These are phyloP conservation scores for Labia minor DNA, from an alignment of 2,888 invertebrate species.

Conservation along the genomic window DNA sequence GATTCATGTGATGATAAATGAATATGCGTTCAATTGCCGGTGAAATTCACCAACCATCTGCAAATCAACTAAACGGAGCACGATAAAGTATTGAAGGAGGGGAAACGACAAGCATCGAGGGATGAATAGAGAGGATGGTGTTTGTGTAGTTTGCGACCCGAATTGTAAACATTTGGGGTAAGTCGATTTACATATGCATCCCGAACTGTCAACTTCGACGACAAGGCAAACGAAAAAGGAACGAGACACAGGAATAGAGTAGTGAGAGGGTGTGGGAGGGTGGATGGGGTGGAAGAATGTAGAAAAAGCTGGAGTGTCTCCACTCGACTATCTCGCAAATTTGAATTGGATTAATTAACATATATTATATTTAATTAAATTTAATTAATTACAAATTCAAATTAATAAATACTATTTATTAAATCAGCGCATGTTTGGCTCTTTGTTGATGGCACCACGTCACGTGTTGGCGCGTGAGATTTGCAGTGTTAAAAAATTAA, in stretches of 20 bases:
- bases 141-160: conserved; percentile 3
- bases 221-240: background rate
- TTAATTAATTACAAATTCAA: too few relatives aligned
- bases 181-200: background rate
- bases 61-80: background rate
- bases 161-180: background rate
- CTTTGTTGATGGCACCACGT: too few relatives aligned
- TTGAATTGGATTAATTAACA: too few relatives aligned
- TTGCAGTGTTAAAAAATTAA: too few relatives aligned
- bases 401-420: too few relatives aligned
- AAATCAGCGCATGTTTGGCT: too few relatives aligned
- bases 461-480: too few relatives aligned
- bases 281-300: background rate
- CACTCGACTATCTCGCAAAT: too few relatives aligned
- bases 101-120: too few relatives aligned
- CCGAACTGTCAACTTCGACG: background rate
- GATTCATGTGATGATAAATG: background rate
- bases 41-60: conserved; percentile 1
- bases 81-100: too few relatives aligned
- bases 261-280: background rate
- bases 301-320: too few relatives aligned
- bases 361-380: background rate
- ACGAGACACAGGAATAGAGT: too few relatives aligned
- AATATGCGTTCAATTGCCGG: background rate
- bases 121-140: background rate